Percentiles rank a stretch among this genome's conserved stretches.
phyloP scores from a whole-genome alignment of 2,797 vertebrate species.

The Sebastes jordani region DNA sequence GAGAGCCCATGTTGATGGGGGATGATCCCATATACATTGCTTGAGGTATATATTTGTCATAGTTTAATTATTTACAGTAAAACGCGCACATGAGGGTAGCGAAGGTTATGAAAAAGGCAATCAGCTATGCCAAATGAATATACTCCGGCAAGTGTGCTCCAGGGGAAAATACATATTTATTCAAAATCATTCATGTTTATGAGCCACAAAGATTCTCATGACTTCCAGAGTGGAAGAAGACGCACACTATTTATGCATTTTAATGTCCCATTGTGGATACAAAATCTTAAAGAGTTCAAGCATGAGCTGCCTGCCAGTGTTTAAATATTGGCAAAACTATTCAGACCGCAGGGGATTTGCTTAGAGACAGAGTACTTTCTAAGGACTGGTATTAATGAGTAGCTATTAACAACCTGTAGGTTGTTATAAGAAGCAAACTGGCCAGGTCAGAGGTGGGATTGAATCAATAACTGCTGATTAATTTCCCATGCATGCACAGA shows the following conservation, averaged over 20 bases:
- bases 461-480: neutral
- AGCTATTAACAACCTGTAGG: slow-evolving; percentile 17
- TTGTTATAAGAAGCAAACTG: neutral
- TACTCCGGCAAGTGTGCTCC: slow-evolving; percentile 49
- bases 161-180: slow-evolving; percentile 75
- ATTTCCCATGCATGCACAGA: neutral
- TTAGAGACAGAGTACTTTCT: slow-evolving; percentile 28
- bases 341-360: slow-evolving; percentile 35
- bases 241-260: slow-evolving; percentile 61
- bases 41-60: slow-evolving; percentile 45
- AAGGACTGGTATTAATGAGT: slow-evolving; percentile 29
- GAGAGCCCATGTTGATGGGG: neutral
- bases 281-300: slow-evolving; percentile 52
- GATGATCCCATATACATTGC: slow-evolving; percentile 9
- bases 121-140: slow-evolving; percentile 67
- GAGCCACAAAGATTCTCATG: slow-evolving; percentile 62
- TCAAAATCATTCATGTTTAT: slow-evolving; percentile 70
- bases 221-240: slow-evolving; percentile 53
- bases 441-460: neutral
- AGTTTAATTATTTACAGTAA: slow-evolving; percentile 64
- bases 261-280: slow-evolving; percentile 61
- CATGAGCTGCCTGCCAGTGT: slow-evolving; percentile 46
- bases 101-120: slow-evolving; percentile 68
- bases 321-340: slow-evolving; percentile 55
- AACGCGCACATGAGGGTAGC: slow-evolving; percentile 31